Evolutionary conservation across 2,888 invertebrate genomes (phyloP), one percentile per base, ranked within the genome.

Genomic region (Oxyteleia sp.): DNA sequence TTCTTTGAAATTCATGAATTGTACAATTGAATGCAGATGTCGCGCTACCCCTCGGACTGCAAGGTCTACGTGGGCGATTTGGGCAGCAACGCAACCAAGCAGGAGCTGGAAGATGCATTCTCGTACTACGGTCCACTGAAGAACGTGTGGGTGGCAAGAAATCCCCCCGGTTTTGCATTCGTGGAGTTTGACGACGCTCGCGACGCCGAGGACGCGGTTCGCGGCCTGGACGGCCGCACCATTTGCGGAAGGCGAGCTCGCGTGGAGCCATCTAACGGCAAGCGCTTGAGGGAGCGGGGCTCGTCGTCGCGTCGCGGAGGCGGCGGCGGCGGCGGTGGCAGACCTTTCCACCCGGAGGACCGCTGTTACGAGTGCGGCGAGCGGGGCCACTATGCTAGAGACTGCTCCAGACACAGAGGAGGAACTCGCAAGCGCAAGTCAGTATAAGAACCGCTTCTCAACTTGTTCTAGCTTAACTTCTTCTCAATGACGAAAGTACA

Each of bases 311-410:
- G 95, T 47, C 94, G 94, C 2, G 94, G 94, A 2, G n/a, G n/a
- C n/a, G 93, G 94, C 5, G 93, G 95, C 57, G 93, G 82, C 8
- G 84, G 87, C 13, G 87, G 85, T 11, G 88, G 96, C n/a, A 94
- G 96, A 57, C 96, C 97, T 16, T 97, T 97, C 90, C 96, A 98
- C 87, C 97, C 98, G 8, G 98, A 98, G 90, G 98, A 98, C 94
- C 96, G 97, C 83, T 98, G 98, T 93, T 98, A 98, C 92, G 98
- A 98, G 92, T 98, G 98, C 94, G 98, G 98, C 38, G 98, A 98
- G 90, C 95, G 98, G 84, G 98, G 98, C 7, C 98, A 98, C 93
- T 98, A 98, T 93, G 98, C 98, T 63, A 95, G 98, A 87, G 98
- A 98, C 93, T 98, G 98, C 93, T 95, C 96, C 75, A 95, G 96